Conservation (phyloP, 2,888 invertebrate species). For the Erebia epiphron region DNA sequence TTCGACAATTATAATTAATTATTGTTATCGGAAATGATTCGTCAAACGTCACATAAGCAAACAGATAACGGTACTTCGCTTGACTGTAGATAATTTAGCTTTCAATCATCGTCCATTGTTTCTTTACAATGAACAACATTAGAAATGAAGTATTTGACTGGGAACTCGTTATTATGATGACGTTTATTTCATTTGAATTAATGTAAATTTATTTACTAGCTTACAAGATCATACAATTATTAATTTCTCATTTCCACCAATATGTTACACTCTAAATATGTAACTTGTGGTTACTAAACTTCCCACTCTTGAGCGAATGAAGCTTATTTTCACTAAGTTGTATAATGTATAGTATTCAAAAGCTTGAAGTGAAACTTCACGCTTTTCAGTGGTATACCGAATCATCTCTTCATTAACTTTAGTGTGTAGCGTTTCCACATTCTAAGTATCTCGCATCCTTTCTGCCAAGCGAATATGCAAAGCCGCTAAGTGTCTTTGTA, state of each 20-base stretch:
- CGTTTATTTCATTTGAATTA: neutral
- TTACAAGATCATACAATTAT: neutral
- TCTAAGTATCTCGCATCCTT: no score
- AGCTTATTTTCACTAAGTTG: slow-evolving; percentile 4
- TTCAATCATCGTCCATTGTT: neutral
- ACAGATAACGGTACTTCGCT: neutral
- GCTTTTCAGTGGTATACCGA: neutral
- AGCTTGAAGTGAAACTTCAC: neutral
- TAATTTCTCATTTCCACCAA: neutral
- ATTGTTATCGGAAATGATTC: neutral
- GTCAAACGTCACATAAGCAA: neutral
- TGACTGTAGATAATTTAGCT: neutral
- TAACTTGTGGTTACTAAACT: neutral
- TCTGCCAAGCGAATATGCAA: no score
- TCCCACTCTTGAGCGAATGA: neutral
- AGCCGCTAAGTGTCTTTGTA: no score
- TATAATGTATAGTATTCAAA: slow-evolving; percentile 1
- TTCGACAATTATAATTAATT: neutral
- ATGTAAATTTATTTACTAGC: neutral
- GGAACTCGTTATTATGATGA: neutral
- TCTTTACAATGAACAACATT: neutral
- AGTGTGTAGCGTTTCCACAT: neutral
- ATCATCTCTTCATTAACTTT: neutral
- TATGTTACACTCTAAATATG: neutral
- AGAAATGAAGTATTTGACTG: neutral